Conservation (phyloP, 2,888 invertebrate genomes). For the Tribolium freemani region DNA sequence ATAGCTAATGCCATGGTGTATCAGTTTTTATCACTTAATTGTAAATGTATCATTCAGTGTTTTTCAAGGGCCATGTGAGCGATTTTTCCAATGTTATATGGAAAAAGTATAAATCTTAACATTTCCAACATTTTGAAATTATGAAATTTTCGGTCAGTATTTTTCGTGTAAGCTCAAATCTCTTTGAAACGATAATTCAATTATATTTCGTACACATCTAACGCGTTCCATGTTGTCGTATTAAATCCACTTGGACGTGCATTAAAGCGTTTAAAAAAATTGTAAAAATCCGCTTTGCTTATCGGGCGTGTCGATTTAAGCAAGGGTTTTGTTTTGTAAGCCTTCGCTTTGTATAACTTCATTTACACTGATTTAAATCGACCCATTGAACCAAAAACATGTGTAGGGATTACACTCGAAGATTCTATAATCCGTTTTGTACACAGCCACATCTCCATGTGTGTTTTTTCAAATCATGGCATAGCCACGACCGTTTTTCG, state of each 20-base stretch:
- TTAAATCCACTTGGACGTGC: slow-evolving; percentile 35
- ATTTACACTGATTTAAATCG: slow-evolving; percentile 49
- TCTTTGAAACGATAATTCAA: background rate
- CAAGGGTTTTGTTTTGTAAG: slow-evolving; percentile 47
- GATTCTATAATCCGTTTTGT: slow-evolving; percentile 36
- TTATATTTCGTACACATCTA: background rate
- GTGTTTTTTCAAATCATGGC: slow-evolving; percentile 2
- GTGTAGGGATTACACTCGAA: slow-evolving; percentile 38
- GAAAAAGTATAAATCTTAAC: too few species aligned
- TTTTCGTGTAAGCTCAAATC: too few species aligned
- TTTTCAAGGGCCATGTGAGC: too few species aligned
- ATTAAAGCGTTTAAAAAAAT: slow-evolving; percentile 36
- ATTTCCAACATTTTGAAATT: background rate
- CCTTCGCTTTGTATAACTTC: slow-evolving; percentile 48
- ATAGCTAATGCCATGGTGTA: too few species aligned
- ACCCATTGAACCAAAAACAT: slow-evolving; percentile 47
- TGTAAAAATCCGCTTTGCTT: slow-evolving; percentile 44
- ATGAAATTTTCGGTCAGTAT: too few species aligned
- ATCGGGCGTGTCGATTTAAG: slow-evolving; percentile 50
- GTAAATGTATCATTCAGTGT: too few species aligned
- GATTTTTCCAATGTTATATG: too few species aligned
- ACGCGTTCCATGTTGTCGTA: slow-evolving; percentile 10
- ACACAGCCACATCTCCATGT: background rate
- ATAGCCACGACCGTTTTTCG: background rate
- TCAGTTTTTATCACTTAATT: too few species aligned